Percentiles rank a stretch among this genome's conserved stretches.
These are phyloP conservation scores for Falco rusticolus DNA, from an alignment of 2,797 vertebrate genomes.

Conservation along the genomic window DNA sequence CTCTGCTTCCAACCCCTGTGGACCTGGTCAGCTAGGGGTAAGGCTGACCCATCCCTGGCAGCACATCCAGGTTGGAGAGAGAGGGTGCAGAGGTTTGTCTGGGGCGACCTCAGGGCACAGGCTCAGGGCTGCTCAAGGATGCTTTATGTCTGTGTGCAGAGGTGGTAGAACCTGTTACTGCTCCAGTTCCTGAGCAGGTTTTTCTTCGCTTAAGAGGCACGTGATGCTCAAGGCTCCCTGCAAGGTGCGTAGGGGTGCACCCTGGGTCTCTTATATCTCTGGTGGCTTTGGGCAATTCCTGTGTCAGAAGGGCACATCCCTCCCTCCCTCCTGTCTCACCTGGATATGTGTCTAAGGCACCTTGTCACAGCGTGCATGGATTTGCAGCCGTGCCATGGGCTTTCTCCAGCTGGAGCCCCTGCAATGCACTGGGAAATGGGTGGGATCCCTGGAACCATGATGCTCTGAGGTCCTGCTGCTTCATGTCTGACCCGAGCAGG, in stretches of 20 bases:
- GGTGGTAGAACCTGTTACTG: neutral
- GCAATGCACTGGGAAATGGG: rapidly evolving
- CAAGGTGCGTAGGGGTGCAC: rapidly evolving
- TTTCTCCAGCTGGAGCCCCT: neutral
- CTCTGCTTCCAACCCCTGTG: neutral
- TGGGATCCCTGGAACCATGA: neutral
- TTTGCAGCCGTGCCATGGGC: neutral
- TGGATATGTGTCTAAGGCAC: neutral
- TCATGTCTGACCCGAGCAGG: rapidly evolving
- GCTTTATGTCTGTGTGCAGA: neutral
- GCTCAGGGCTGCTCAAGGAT: neutral
- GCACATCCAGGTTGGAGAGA: neutral
- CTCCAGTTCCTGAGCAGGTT: neutral
- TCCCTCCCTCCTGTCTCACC: neutral
- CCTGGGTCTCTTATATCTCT: neutral
- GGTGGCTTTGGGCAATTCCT: neutral
- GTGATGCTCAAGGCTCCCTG: neutral
- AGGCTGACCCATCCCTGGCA: neutral
- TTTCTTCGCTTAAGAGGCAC: neutral
- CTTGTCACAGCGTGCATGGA: rapidly evolving
- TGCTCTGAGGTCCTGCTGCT: neutral
- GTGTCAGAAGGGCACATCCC: neutral
- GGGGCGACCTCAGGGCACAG: neutral
- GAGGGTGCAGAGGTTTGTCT: neutral
- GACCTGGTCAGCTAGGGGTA: neutral